Conservation (phyloP, 2,797 vertebrate genomes). For the Schizopygopsis malacanthus region DNA sequence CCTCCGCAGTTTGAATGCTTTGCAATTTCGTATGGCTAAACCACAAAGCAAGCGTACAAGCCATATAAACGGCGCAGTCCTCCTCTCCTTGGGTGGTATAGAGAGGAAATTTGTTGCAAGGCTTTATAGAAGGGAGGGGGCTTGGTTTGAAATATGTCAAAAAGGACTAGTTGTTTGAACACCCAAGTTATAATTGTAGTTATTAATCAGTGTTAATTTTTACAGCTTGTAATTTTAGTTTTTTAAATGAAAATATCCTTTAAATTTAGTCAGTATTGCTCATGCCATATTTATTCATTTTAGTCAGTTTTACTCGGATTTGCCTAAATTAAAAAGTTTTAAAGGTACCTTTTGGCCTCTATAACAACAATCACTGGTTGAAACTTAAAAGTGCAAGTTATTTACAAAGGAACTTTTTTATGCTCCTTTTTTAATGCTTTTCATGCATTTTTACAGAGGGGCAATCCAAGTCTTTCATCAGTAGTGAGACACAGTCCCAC, state of each 20-base stretch:
- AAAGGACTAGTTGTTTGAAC: slow-evolving; percentile 19
- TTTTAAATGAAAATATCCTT: not conserved
- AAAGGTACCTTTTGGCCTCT: not conserved
- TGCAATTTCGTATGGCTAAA: slow-evolving; percentile 33
- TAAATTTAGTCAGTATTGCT: not conserved
- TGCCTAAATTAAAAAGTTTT: not conserved
- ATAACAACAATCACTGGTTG: not conserved
- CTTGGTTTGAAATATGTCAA: slow-evolving; percentile 20
- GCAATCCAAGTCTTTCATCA: not conserved
- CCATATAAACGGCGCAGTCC: not conserved
- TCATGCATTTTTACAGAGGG: not conserved
- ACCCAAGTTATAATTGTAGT: not conserved
- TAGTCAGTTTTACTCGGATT: not conserved
- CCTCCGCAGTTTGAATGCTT: slow-evolving; percentile 41
- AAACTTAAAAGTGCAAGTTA: not conserved
- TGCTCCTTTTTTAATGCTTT: not conserved
- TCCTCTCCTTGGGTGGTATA: slow-evolving; percentile 9
- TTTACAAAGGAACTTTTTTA: not conserved
- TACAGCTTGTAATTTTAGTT: not conserved
- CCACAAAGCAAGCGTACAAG: not conserved
- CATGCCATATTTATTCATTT: not conserved
- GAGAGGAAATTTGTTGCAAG: not conserved
- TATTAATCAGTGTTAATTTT: not conserved
- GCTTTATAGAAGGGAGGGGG: slow-evolving; percentile 3
- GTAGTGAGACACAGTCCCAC: not conserved